Percentiles rank a stretch among this genome's conserved stretches.
These are phyloP conservation scores for Penaeus monodon DNA, from an alignment of 2,888 invertebrate species.

Conservation along the genomic window DNA sequence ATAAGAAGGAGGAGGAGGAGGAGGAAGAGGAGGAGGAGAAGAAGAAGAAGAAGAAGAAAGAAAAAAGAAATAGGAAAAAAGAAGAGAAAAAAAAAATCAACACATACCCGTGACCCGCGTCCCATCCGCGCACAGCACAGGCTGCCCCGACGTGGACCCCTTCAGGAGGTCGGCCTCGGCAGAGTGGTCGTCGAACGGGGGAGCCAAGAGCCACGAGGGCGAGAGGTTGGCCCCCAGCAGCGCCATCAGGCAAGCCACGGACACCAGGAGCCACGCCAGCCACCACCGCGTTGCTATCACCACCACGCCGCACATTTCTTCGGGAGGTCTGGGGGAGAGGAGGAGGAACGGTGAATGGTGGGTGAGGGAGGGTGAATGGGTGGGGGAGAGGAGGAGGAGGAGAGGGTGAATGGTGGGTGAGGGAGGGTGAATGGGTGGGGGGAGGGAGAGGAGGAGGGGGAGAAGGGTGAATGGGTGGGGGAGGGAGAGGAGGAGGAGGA, in stretches of 20 bases:
- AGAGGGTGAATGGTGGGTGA: too few relatives aligned
- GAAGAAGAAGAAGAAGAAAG: background rate
- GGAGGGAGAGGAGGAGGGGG: too few relatives aligned
- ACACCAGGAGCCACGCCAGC: constrained; percentile 42
- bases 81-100: too few relatives aligned
- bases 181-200: background rate
- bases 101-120: too few relatives aligned
- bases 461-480: too few relatives aligned
- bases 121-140: background rate
- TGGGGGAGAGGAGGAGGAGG: too few relatives aligned
- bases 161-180: background rate
- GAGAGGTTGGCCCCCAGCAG: constrained; percentile 51
- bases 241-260: constrained; percentile 36
- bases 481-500: too few relatives aligned
- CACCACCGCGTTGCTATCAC: constrained; percentile 54
- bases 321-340: too few relatives aligned
- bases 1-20: background rate
- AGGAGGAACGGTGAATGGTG: too few relatives aligned
- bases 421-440: too few relatives aligned
- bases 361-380: too few relatives aligned
- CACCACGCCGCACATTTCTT: constrained; percentile 30
- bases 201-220: constrained; percentile 54
- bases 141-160: background rate
- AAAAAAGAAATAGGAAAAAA: too few relatives aligned
- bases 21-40: background rate